A percentile compares a stretch with the other conserved stretches of the same genome.
phyloP scores from a whole-genome alignment of 1,140 invertebrate species.

The Ylistrum balloti region DNA sequence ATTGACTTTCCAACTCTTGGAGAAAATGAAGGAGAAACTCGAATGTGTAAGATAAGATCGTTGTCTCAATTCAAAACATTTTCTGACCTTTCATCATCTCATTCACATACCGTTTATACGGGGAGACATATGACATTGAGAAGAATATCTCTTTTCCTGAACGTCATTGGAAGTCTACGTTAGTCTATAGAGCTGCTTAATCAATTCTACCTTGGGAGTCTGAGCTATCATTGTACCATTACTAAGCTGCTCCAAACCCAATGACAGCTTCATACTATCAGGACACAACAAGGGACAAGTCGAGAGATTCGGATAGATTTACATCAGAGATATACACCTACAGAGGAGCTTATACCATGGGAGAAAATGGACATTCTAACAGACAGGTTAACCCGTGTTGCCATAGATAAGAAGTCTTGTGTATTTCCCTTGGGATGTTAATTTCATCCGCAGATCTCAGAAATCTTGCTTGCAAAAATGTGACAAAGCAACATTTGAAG shows the following conservation, averaged over 20 bases:
- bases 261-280: not conserved
- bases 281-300: not conserved
- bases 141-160: not conserved
- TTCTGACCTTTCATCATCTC: too few relatives aligned
- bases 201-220: too few relatives aligned
- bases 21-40: too few relatives aligned
- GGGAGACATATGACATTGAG: not conserved
- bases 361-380: not conserved
- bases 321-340: not conserved
- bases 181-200: too few relatives aligned
- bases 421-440: not conserved
- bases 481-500: constrained; percentile 10
- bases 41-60: too few relatives aligned
- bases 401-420: not conserved
- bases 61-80: too few relatives aligned
- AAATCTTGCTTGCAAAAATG: not conserved
- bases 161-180: not conserved
- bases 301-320: not conserved
- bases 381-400: not conserved
- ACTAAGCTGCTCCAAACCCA: not conserved
- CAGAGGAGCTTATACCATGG: not conserved
- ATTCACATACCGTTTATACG: too few relatives aligned
- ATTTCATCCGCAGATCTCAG: not conserved
- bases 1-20: too few relatives aligned
- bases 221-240: not conserved